Base-by-base conservation (phyloP, 2,888 invertebrate species). In the Lacanobia wlatinum region DNA sequence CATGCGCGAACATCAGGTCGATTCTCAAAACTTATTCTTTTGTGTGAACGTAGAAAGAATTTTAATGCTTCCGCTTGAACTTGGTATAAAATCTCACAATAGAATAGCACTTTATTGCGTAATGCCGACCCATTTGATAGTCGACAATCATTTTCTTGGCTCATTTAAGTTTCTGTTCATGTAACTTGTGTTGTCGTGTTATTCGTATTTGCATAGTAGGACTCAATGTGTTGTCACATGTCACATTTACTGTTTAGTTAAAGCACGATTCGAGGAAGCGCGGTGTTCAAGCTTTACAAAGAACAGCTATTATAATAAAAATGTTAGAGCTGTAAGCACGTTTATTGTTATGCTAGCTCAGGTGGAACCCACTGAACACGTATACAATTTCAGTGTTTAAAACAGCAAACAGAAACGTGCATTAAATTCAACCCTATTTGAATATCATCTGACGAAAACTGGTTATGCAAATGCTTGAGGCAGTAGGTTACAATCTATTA, bases 11-110 rank as follows among this genome's bases (percentile, higher is more conserved):
- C 92, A 90, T 90, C 91, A 90, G 87, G 86, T 89, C 88, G 92
- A 88, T 95, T 95, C 95, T 94, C 91, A 94, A 95, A 95, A 95
- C 92, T 93, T 95, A 93, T 94, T 94, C 94, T 95, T 96, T 95
- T 95, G 94, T 95, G 91, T 90, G 92, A 91, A 94, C 93, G 93
- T 87, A 90, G 90, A 92, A 94, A 92, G 95, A 96, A 95, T 95
- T 92, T 95, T 95, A 95, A 96, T 95, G 95, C 91, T 94, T 95
- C 95, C 95, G 95, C 88, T 91, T 94, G 93, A 93, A 95, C 93
- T 94, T 90, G 93, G 89, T 87, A 89, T 90, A 90, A 90, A 92
- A 92, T 92, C 91, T 90, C 90, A 94, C 93, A 94, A 94, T 93
- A 88, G 91, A 89, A 89, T 88, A 84, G 87, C 84, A 78, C 79